Evolutionary conservation across 2,888 invertebrate species (phyloP).

Genomic region (Melinaea menophilus): DNA sequence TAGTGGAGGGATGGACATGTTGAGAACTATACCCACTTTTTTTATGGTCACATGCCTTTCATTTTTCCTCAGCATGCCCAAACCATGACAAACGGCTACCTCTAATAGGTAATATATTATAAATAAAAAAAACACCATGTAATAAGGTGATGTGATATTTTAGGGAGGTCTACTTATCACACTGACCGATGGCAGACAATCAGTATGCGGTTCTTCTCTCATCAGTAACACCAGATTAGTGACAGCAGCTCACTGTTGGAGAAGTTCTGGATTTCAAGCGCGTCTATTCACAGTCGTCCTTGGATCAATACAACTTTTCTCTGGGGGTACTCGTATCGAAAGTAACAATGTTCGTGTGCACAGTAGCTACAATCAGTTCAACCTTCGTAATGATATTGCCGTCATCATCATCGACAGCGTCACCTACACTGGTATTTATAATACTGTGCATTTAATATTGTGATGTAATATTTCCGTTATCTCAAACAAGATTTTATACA

Average conservation of each 20-base stretch:
- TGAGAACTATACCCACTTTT: too few species aligned
- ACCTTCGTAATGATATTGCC: conserved; percentile 42
- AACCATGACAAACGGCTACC: too few species aligned
- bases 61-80: too few species aligned
- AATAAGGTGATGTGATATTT: background rate
- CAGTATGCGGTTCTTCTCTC: conserved; percentile 61
- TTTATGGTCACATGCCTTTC: too few species aligned
- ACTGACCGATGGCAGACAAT: conserved; percentile 39
- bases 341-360: conserved; percentile 40
- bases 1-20: too few species aligned
- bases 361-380: conserved; percentile 33
- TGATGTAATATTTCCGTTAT: background rate
- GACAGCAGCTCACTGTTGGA: conserved; percentile 67
- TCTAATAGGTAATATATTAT: too few species aligned
- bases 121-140: background rate
- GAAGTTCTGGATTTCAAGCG: conserved; percentile 53
- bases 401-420: conserved; percentile 34
- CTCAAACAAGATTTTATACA: too few species aligned
- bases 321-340: conserved; percentile 47
- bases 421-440: conserved; percentile 21
- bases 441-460: background rate
- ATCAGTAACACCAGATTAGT: conserved; percentile 48
- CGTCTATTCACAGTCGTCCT: conserved; percentile 55
- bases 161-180: conserved; percentile 46
- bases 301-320: conserved; percentile 54